These are phyloP conservation scores for Tarsius wallacei DNA, from an alignment of 2,797 vertebrate species.

Conservation along the genomic window DNA sequence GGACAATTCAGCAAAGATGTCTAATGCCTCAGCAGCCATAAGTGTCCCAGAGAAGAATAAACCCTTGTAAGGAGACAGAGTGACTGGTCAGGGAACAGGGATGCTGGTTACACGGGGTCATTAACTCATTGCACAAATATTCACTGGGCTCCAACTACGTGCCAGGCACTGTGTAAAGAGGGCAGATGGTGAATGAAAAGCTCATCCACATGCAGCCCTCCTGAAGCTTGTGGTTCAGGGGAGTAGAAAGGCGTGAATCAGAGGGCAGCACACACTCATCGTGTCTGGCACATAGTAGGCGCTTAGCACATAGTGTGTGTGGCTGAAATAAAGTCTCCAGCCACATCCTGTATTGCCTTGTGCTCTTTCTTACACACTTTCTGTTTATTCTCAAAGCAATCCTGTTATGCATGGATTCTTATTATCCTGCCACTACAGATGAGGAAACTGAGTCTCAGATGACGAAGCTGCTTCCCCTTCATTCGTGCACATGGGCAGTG, in stretches of 20 bases:
- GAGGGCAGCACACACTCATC: too few relatives aligned
- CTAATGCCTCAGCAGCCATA: not conserved
- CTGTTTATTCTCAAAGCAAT: not conserved
- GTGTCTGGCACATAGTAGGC: not conserved
- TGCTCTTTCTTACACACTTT: not conserved
- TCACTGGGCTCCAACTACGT: not conserved
- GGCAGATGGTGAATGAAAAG: not conserved
- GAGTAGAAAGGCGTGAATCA: not conserved
- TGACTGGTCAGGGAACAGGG: not conserved
- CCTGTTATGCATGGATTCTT: not conserved
- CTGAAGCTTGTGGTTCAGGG: not conserved
- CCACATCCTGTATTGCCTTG: not conserved
- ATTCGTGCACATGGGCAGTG: not conserved
- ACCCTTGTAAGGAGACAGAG: not conserved
- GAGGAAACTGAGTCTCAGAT: not conserved
- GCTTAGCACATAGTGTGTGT: not conserved
- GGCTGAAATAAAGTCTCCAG: not conserved
- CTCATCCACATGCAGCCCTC: not conserved
- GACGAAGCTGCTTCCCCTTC: not conserved
- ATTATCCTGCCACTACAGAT: too few relatives aligned
- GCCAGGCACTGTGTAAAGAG: not conserved
- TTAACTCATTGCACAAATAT: not conserved
- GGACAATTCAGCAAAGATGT: not conserved
- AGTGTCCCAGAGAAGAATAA: not conserved
- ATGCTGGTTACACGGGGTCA: not conserved